These are phyloP conservation scores for Anthoptus insignis DNA, from an alignment of 2,888 invertebrate species.

Conservation along the genomic window DNA sequence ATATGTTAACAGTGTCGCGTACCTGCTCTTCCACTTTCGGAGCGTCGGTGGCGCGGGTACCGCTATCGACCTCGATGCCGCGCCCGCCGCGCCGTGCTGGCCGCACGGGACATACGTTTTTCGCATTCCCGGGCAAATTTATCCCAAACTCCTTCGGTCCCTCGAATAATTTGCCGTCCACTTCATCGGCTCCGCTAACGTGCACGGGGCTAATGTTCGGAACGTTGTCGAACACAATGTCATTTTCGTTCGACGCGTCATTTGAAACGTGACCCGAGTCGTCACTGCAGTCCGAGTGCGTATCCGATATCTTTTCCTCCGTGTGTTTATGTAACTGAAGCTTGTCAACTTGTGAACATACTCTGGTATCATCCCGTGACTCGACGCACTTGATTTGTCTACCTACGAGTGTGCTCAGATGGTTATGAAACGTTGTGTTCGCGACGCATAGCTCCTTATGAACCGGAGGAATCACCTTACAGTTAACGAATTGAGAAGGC, in stretches of 20 bases:
- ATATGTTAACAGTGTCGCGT: constrained; percentile 83
- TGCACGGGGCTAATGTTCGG: constrained; percentile 65
- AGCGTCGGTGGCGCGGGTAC: constrained; percentile 78
- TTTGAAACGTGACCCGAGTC: constrained; percentile 95
- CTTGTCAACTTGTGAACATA: constrained; percentile 73
- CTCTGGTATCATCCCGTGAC: constrained; percentile 74
- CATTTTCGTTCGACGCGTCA: constrained; percentile 92
- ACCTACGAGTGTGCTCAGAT: constrained; percentile 84
- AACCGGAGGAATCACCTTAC: constrained; percentile 80
- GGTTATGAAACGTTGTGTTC: constrained; percentile 81
- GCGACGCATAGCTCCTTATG: constrained; percentile 82
- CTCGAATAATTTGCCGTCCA: constrained; percentile 74
- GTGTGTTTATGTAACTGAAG: constrained; percentile 71
- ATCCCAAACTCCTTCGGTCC: constrained; percentile 76
- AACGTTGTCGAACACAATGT: constrained; percentile 73
- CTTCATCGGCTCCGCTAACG: constrained; percentile 70
- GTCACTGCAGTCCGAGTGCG: constrained; percentile 91
- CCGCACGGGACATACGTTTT: constrained; percentile 79
- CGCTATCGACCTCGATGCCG: constrained; percentile 85
- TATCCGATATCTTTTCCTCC: constrained; percentile 85
- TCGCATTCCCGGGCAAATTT: constrained; percentile 72
- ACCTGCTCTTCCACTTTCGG: constrained; percentile 86
- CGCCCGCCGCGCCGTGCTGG: constrained; percentile 78
- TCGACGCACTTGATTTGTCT: constrained; percentile 80
- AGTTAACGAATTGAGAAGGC: constrained; percentile 71